A percentile compares a stretch with the other conserved stretches of the same genome.
Evolutionary conservation across 2,113 vertebrate species (phyloP).

Genomic region (Syngnathus typhle): DNA sequence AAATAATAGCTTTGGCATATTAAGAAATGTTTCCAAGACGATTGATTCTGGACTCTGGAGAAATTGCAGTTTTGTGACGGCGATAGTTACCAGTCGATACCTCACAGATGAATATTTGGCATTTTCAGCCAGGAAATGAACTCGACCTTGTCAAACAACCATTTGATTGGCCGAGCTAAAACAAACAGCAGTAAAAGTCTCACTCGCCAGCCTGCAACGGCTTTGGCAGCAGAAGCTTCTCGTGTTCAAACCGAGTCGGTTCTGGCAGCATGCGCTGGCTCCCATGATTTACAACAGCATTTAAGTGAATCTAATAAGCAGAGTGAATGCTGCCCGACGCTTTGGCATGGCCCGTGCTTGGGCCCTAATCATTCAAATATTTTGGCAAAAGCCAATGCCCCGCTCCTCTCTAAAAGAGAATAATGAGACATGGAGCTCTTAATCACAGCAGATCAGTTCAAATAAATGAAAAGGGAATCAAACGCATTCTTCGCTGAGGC

Average conservation of each 20-base stretch:
- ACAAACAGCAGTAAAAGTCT: constrained; percentile 47
- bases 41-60: constrained; percentile 34
- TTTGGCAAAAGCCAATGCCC: constrained; percentile 81
- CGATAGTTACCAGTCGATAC: constrained; percentile 40
- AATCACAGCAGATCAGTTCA: constrained; percentile 96
- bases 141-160: constrained; percentile 42
- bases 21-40: constrained; percentile 39
- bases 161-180: constrained; percentile 39
- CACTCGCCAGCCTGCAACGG: constrained; percentile 43
- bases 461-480: constrained; percentile 97
- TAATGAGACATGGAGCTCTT: constrained; percentile 81
- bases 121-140: constrained; percentile 34
- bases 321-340: constrained; percentile 85
- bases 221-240: constrained; percentile 58
- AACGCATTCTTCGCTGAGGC: constrained; percentile 79
- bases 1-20: constrained; percentile 23
- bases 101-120: constrained; percentile 36
- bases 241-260: constrained; percentile 37
- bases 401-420: constrained; percentile 71
- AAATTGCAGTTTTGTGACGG: constrained; percentile 37
- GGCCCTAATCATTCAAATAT: constrained; percentile 95
- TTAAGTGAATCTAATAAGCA: constrained; percentile 90
- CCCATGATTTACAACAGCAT: constrained; percentile 84
- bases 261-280: constrained; percentile 71
- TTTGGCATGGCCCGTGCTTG: constrained; percentile 81